phyloP scores from a whole-genome alignment of 2,888 invertebrate genomes.

The Petrolisthes cinctipes region DNA sequence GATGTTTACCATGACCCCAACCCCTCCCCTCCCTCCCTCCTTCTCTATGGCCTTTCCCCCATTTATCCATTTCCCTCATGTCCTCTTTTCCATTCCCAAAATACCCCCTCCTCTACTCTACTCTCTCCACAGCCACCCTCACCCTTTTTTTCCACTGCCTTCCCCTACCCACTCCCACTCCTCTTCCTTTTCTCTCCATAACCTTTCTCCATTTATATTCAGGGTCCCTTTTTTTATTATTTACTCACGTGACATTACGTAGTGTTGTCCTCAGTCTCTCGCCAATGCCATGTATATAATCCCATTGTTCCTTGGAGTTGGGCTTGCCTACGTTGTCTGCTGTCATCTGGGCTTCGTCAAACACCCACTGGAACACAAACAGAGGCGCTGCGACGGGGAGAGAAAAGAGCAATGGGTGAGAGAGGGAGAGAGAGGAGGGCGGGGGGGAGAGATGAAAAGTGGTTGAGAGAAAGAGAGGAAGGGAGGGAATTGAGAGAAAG shows the following conservation, averaged over 20 bases:
- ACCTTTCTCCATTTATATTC: neutral
- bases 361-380: slow-evolving; percentile 94
- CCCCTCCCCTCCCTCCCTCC: neutral
- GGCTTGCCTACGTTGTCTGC: slow-evolving; percentile 92
- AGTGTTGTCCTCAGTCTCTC: slow-evolving; percentile 85
- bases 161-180: neutral
- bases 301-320: slow-evolving; percentile 90
- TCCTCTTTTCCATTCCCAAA: neutral
- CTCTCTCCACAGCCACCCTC: neutral
- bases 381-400: slow-evolving; percentile 78
- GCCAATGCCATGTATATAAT: slow-evolving; percentile 91
- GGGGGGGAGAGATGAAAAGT: neutral
- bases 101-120: neutral
- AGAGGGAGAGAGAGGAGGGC: neutral
- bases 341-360: slow-evolving; percentile 94
- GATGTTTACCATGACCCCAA: neutral
- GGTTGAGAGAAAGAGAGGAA: too few relatives aligned
- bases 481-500: too few relatives aligned
- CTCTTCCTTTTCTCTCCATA: neutral
- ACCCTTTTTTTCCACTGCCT: neutral
- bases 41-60: too few relatives aligned
- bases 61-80: neutral
- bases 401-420: too few relatives aligned
- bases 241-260: slow-evolving; percentile 80
- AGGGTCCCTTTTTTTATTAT: neutral